These are phyloP conservation scores for Trilocha varians DNA, from an alignment of 2,888 invertebrate species.

Conservation along the genomic window DNA sequence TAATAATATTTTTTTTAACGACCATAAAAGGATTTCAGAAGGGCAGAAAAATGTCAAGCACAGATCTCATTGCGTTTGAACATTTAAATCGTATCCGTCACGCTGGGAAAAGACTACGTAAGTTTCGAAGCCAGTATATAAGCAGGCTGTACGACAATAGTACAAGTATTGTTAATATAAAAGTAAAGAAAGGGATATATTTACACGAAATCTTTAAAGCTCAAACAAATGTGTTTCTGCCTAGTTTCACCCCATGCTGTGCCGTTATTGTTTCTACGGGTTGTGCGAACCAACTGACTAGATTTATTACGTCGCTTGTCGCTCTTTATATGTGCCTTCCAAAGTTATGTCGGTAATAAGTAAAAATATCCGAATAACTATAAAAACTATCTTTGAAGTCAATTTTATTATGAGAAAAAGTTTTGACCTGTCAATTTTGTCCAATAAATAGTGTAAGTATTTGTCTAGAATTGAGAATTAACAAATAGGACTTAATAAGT, in stretches of 20 bases:
- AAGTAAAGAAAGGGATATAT: neutral
- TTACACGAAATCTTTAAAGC: neutral
- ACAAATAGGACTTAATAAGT: too few relatives aligned
- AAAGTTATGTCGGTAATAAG: neutral
- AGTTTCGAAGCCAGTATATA: neutral
- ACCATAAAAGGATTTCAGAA: neutral
- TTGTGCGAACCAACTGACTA: neutral
- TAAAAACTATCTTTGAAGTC: too few relatives aligned
- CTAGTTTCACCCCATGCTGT: neutral
- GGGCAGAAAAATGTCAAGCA: conserved; percentile 1
- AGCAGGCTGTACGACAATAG: neutral
- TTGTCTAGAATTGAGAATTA: too few relatives aligned
- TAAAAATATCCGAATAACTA: too few relatives aligned
- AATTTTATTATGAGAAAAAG: neutral
- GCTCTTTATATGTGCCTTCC: neutral
- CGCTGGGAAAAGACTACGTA: neutral
- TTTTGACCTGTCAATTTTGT: too few relatives aligned
- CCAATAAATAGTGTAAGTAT: too few relatives aligned
- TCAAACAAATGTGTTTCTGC: neutral
- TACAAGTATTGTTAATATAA: neutral
- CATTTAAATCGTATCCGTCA: neutral
- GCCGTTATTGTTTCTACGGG: neutral
- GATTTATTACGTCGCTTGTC: neutral
- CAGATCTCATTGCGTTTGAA: neutral
- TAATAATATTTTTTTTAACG: neutral